These are phyloP conservation scores for Rosalia funebris DNA, from an alignment of 2,888 invertebrate species.

Conservation along the genomic window DNA sequence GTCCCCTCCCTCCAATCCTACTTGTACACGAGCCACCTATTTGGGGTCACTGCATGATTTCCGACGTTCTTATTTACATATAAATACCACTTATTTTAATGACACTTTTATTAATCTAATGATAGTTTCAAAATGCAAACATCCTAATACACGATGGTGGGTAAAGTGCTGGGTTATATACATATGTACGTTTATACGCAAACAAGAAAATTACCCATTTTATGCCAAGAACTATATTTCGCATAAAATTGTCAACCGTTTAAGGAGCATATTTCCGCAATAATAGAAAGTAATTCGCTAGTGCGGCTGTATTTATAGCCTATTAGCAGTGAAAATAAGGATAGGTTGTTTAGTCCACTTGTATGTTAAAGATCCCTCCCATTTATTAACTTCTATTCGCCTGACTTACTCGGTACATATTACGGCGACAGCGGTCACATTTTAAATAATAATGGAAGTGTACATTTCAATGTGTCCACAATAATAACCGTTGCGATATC, in stretches of 20 bases:
- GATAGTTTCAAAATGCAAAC: no score
- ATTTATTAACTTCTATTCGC: constrained; percentile 18
- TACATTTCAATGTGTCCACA: constrained; percentile 19
- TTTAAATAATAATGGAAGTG: constrained; percentile 20
- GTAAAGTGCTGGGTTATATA: no score
- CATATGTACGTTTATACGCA: background rate
- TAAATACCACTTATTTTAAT: no score
- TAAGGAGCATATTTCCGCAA: background rate
- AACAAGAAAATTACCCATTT: background rate
- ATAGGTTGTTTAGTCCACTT: constrained; percentile 6
- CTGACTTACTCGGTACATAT: constrained; percentile 17
- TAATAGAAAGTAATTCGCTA: constrained; percentile 10
- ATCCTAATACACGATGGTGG: no score
- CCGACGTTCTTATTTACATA: no score
- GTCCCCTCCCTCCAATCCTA: no score
- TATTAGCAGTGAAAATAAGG: constrained; percentile 9
- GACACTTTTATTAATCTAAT: no score
- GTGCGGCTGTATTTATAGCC: background rate
- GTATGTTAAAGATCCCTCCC: constrained; percentile 8
- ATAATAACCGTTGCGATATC: constrained; percentile 14
- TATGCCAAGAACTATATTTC: background rate
- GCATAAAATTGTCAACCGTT: constrained; percentile 2
- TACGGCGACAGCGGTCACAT: constrained; percentile 15
- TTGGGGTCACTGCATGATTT: no score
- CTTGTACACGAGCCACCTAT: no score